Evolutionary conservation across 2,888 invertebrate species (phyloP), one percentile per base, ranked within the genome.

Genomic region (Onchidella celtica): DNA sequence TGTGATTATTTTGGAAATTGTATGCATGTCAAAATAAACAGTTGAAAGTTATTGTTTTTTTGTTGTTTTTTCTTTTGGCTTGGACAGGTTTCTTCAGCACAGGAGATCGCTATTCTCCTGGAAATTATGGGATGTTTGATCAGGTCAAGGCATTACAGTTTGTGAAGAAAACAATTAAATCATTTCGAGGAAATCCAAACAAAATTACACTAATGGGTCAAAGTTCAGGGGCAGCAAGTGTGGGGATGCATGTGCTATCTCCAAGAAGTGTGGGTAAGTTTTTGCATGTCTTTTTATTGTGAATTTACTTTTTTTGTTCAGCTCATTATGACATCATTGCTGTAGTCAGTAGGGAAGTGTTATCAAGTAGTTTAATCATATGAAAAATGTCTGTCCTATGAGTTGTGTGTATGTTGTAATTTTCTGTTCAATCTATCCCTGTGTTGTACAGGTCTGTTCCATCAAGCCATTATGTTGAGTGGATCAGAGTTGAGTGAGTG

Each of bases 181-280:
- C 95, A 68, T 97, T 98, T 91, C 96, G 97, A 34, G 97, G 97
- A 3, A 96, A 97, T 93, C 95, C 96, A 0, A 94, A 95, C 65
- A 95, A 95, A 73, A 95, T 97, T n/a, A 97, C 97, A 0, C 92
- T 97, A 0, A 94, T 97, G 88, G 98, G 98, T 0, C 96, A 97
- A 93, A 96, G 96, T 36, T 96, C 96, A 55, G 94, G 94, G 0
- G 94, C 93, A 3, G 93, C 93, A 4, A 92, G 93, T 83, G 94
- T 93, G 2, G 94, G 93, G 0, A 89, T 94, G 40, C 94, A 94
- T 83, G 91, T 94, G 86, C 86, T 94, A 47, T 93, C 94, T 0
- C 93, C 93, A 0, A 88, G 89, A 72, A 92, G 92, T 68, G 87
- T 86, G 21, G 84, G 90, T 90, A 83, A 86, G 88, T 88, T 27